Base-by-base conservation (phyloP, 2,113 vertebrate genomes). In the Sapajus apella region DNA sequence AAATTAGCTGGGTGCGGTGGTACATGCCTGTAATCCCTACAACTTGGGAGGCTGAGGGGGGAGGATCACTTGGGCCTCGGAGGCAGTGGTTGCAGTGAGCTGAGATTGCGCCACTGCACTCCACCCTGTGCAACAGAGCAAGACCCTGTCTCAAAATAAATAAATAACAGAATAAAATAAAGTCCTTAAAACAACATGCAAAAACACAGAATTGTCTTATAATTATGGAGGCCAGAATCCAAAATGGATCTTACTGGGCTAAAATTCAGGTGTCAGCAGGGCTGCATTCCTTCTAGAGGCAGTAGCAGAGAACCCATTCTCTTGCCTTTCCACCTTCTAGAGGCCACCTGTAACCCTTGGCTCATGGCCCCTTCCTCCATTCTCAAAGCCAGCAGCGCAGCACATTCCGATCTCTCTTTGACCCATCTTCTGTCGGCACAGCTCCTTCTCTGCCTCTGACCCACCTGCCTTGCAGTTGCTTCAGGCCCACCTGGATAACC, bases 401-500 rank as follows among this genome's bases (percentile, higher is more conserved):
- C 55, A 10, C 17, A 50, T 64, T 21, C 9, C 2, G 5, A 11
- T 37, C 77, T 50, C 40, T 21, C 55, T 50, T 32, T 14, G 47
- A 13, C 5, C 32, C 21, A 0, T 17, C 18, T n/a, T 50, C 43
- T 7, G 2, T 6, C 5, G 21, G 35, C 37, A 50, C 7, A 12
- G 25, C 27, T 40, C 58, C n/a, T 35, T 11, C 81, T 73, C 96
- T 27, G 37, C 21, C 11, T 73, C 43, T 21, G 18, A 32, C 64
- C n/a, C 37, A 77, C n/a, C 61, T 17, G 30, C 16, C 85, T 21
- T 17, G 11, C 20, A 61, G 56, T 61, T 16, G 6, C 45, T 5
- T 3, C 16, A 5, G 50, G 16, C 21, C 68, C 18, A 9, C 25
- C 7, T 4, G 2, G 25, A 25, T 35, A 58, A 21, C 16, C 56